Conservation (phyloP, 1,140 invertebrate genomes). For the Drosophila azteca region DNA sequence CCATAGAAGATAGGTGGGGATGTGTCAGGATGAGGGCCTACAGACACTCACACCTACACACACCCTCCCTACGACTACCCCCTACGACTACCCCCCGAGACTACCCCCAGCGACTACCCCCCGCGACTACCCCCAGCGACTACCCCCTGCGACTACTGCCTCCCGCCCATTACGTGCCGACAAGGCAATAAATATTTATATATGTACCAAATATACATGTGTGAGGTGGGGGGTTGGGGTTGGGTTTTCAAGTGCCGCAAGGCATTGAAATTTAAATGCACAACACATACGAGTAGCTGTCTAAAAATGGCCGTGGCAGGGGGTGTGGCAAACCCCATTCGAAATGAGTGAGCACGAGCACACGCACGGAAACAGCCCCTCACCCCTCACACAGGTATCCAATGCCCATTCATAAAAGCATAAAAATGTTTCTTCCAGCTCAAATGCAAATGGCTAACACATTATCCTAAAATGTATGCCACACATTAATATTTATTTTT, state of each 20-base stretch:
- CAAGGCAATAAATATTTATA: slow-evolving; percentile 55
- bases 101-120: too few relatives aligned
- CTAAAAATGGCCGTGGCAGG: slow-evolving; percentile 37
- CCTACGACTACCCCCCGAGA: too few relatives aligned
- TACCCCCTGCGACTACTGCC: slow-evolving; percentile 1
- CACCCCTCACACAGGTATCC: slow-evolving; percentile 32
- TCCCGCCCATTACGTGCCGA: slow-evolving; percentile 44
- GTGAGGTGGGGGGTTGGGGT: not conserved
- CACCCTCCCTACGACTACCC: slow-evolving; percentile 5
- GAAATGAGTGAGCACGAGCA: slow-evolving; percentile 33
- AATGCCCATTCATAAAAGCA: slow-evolving; percentile 1
- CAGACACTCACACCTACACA: not conserved
- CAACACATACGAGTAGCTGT: slow-evolving; percentile 69
- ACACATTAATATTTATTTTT: slow-evolving; percentile 74
- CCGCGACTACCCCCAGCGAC: not conserved
- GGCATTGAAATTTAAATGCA: slow-evolving; percentile 78
- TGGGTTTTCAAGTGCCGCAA: slow-evolving; percentile 48
- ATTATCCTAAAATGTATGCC: slow-evolving; percentile 61
- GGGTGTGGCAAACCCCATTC: slow-evolving; percentile 21
- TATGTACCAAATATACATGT: slow-evolving; percentile 22
- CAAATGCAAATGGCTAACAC: slow-evolving; percentile 69
- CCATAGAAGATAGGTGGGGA: slow-evolving; percentile 24
- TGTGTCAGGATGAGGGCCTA: slow-evolving; percentile 25
- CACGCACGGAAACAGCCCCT: slow-evolving; percentile 49
- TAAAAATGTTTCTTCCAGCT: slow-evolving; percentile 50